phyloP scores from a whole-genome alignment of 2,888 invertebrate genomes.

The Caenorhabditis zanzibari region DNA sequence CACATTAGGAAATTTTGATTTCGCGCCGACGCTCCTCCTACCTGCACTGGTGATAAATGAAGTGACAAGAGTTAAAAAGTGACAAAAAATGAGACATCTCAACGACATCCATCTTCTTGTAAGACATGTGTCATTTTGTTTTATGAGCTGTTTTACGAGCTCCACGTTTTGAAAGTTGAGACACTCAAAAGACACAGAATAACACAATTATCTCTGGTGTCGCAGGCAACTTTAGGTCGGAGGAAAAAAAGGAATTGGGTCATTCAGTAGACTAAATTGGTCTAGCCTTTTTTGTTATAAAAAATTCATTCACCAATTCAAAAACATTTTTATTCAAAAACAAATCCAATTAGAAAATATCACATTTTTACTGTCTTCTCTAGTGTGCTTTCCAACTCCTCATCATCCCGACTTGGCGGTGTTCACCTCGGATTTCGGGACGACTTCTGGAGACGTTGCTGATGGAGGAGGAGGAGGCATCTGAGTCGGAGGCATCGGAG shows the following conservation, averaged over 20 bases:
- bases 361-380: neutral
- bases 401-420: constrained; percentile 17
- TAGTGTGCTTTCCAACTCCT: neutral
- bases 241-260: no score
- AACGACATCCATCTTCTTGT: constrained; percentile 22
- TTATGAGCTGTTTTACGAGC: constrained; percentile 38
- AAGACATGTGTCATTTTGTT: constrained; percentile 34
- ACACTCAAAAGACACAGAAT: neutral
- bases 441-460: constrained; percentile 5
- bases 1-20: no score
- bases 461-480: neutral
- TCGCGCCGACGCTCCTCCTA: no score
- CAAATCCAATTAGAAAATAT: neutral
- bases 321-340: no score
- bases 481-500: neutral
- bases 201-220: neutral
- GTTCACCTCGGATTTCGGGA: constrained; percentile 14
- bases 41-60: constrained; percentile 8
- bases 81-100: neutral
- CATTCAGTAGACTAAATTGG: no score
- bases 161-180: neutral
- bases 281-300: no score
- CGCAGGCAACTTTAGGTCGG: no score
- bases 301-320: no score
- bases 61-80: constrained; percentile 23